Evolutionary conservation across 2,797 vertebrate genomes (phyloP), one percentile per base, ranked within the genome.

Genomic region (Botia kubotai): DNA sequence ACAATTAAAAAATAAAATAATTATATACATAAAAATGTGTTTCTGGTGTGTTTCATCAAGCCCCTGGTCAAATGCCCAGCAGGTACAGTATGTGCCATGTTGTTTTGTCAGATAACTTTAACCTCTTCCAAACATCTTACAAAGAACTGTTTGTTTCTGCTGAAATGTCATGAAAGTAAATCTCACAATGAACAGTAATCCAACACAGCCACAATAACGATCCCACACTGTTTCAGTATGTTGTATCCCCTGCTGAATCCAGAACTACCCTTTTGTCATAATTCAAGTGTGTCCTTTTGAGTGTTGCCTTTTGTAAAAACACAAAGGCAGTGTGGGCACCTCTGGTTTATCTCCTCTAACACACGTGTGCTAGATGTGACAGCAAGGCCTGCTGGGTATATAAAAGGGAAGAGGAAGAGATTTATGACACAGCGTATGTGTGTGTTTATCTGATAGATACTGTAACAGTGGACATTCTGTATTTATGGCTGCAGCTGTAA

Each of bases 371-470:
- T 50, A 66, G 57, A 84, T 67, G 21, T 80, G 73, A 82, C 80
- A 82, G 75, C 75, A 70, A 68, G 8, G 55, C 50, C 48, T 76
- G 63, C 53, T 81, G 11, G 76, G 26, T 71, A 63, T 76, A 77
- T 85, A 85, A 75, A 86, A 81, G 83, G 83, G 2, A 87, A 62
- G 68, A 76, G 75, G 72, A 76, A 79, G 48, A 76, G n/a, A 53
- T 79, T 29, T 65, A 77, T 36, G 82, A 75, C 71, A n/a, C 14
- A 10, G 72, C 2, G 16, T 57, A 62, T 55, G 33, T 73, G 62
- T 48, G 79, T 72, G 68, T 67, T 75, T 81, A 75, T 81, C 79
- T 80, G 79, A 81, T 70, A 69, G 39, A 69, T 72, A 75, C 68
- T 62, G 74, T 10, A 55, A 77, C 85, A 80, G 58, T 73, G 8